phyloP scores from a whole-genome alignment of 2,113 vertebrate species.

The Arizona elegans region DNA sequence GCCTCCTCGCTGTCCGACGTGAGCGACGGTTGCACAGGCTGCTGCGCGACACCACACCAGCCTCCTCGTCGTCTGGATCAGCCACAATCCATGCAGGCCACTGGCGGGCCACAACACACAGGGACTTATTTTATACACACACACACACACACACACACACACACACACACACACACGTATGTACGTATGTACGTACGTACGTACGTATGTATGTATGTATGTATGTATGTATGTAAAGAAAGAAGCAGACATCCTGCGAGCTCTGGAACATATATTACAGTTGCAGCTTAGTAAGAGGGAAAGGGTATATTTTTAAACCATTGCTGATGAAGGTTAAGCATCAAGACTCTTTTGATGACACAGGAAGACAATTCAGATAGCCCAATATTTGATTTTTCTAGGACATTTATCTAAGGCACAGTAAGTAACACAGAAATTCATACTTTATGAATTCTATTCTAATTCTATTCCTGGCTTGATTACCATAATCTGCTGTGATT shows the following conservation, averaged over 20 bases:
- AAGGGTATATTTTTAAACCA: conserved; percentile 52
- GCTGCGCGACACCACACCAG: too few relatives aligned
- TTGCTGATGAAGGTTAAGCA: conserved; percentile 58
- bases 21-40: too few relatives aligned
- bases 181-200: too few relatives aligned
- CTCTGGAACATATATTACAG: neutral
- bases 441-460: conserved; percentile 49
- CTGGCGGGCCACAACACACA: too few relatives aligned
- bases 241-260: too few relatives aligned
- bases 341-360: conserved; percentile 43
- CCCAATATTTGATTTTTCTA: conserved; percentile 34
- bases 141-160: too few relatives aligned
- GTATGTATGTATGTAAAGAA: neutral
- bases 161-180: too few relatives aligned
- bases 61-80: too few relatives aligned
- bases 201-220: too few relatives aligned
- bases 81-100: too few relatives aligned
- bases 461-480: conserved; percentile 45
- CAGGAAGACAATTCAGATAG: conserved; percentile 45
- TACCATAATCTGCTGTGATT: conserved; percentile 64
- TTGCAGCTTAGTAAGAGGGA: conserved; percentile 45
- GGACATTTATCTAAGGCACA: conserved; percentile 34
- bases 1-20: too few relatives aligned
- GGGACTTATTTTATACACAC: too few relatives aligned
- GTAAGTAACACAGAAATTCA: neutral